phyloP scores from a whole-genome alignment of 2,797 vertebrate species.

The Melanotaenia pygmaea region DNA sequence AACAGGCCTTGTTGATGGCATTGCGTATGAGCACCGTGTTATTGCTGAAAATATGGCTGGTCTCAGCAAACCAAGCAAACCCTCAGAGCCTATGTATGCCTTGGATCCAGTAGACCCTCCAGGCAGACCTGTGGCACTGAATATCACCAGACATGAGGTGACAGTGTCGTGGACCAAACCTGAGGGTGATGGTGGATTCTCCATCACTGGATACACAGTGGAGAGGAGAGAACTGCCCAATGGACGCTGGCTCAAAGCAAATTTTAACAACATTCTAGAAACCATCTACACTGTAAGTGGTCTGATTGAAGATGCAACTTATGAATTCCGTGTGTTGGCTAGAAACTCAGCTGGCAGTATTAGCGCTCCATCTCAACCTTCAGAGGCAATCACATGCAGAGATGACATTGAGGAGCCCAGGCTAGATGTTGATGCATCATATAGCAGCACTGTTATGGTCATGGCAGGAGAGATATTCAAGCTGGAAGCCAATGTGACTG shows the following conservation, averaged over 20 bases:
- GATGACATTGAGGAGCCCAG: conserved; percentile 96
- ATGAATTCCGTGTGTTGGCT: conserved; percentile 97
- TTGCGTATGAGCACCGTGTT: conserved; percentile 96
- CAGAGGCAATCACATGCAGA: conserved; percentile 93
- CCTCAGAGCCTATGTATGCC: conserved; percentile 91
- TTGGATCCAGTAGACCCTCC: conserved; percentile 96
- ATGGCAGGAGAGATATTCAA: conserved; percentile 97
- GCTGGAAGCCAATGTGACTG: conserved; percentile 91
- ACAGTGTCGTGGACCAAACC: conserved; percentile 95
- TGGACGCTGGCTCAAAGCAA: conserved; percentile 98
- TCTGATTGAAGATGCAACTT: conserved; percentile 92
- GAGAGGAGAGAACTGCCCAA: conserved; percentile 95
- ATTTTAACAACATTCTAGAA: conserved; percentile 96
- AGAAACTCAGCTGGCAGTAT: conserved; percentile 95
- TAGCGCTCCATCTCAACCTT: conserved; percentile 93
- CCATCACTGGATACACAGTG: conserved; percentile 96
- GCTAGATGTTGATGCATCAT: conserved; percentile 92
- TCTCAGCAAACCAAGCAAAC: conserved; percentile 95
- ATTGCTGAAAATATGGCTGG: conserved; percentile 97
- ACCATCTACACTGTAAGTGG: conserved; percentile 97
- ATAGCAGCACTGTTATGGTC: conserved; percentile 89
- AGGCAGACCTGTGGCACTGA: conserved; percentile 92
- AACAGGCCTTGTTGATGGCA: conserved; percentile 93
- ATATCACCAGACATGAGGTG: conserved; percentile 96
- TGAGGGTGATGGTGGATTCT: conserved; percentile 96